These are phyloP conservation scores for Cyrtodaria siliqua DNA, from an alignment of 2,888 invertebrate genomes.

Conservation along the genomic window DNA sequence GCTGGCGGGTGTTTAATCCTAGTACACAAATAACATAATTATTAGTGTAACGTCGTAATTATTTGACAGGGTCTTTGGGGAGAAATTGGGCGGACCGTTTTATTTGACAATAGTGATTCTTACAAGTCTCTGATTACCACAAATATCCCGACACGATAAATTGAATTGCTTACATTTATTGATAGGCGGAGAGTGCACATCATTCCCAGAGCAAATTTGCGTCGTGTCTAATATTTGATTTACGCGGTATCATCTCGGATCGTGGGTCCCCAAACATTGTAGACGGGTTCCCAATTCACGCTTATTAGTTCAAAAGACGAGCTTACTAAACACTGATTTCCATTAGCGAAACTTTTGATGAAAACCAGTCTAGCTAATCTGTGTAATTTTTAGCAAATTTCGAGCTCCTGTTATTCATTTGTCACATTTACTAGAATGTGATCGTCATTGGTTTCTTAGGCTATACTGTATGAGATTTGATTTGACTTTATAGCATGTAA, in stretches of 20 bases:
- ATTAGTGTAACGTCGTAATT: conserved; percentile 58
- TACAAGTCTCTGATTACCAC: conserved; percentile 45
- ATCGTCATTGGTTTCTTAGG: conserved; percentile 8
- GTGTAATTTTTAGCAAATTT: conserved; percentile 24
- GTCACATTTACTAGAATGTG: conserved; percentile 46
- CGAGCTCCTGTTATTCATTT: conserved; percentile 46
- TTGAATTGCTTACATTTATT: conserved; percentile 63
- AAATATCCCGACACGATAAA: conserved; percentile 47
- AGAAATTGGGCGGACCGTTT: conserved; percentile 55
- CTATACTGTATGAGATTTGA: conserved; percentile 6
- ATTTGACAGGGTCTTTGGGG: conserved; percentile 59
- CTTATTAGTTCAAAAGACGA: conserved; percentile 37
- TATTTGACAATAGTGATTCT: conserved; percentile 61
- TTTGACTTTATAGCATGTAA: conserved; percentile 1
- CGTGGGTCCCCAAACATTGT: conserved; percentile 23
- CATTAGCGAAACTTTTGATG: conserved; percentile 37
- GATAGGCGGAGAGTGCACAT: conserved; percentile 43
- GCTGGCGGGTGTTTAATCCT: conserved; percentile 35
- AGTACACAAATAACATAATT: conserved; percentile 65
- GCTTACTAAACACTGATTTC: conserved; percentile 37
- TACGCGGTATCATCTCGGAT: conserved; percentile 40
- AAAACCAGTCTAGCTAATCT: conserved; percentile 49
- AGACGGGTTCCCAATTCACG: conserved; percentile 24
- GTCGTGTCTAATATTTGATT: conserved; percentile 65
- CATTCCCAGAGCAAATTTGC: conserved; percentile 59